Base-by-base conservation (phyloP, 2,888 invertebrate genomes). In the Macrosoma leucophasiata region DNA sequence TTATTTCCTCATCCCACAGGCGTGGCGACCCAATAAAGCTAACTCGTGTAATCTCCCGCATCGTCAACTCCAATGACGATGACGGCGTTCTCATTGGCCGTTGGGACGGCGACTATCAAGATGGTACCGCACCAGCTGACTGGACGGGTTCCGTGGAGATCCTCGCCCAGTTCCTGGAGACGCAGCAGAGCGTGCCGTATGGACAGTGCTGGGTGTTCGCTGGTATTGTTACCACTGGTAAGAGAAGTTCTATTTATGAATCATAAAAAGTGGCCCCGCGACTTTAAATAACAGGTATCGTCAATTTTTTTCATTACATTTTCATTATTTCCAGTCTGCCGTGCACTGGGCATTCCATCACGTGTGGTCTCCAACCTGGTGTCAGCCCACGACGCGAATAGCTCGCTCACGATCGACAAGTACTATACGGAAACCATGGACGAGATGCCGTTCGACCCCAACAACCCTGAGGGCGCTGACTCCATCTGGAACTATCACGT, bases 201-300 rank as follows among this genome's bases (percentile, higher is more conserved):
- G 95, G 94, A 3, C 95, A 95, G 60, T 95, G 95, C 64, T 95
- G 94, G 93, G 94, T 94, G 2, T 95, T 94, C 59, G 91, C 94
- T 15, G 94, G 93, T 0, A 89, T 94, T 8, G 88, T 90, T 1
- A 91, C 92, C n/a, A 90, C 94, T 46, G 85, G 92, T 92, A 63
- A 65, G 66, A 41, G 34, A 32, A 35, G 2, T 5, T 11, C 6
- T 8, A n/a, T 1, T 21, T 4, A 21, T 3, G 4, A n/a, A 13
- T 4, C n/a, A n/a, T n/a, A n/a, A n/a, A n/a, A n/a, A n/a, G n/a
- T n/a, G n/a, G n/a, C n/a, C n/a, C n/a, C n/a, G n/a, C n/a, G n/a
- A n/a, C n/a, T n/a, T n/a, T n/a, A n/a, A n/a, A n/a, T n/a, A n/a
- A n/a, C n/a, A n/a, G n/a, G n/a, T n/a, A n/a, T n/a, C n/a, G n/a